phyloP scores from a whole-genome alignment of 2,113 vertebrate species.

The Pungitius pungitius region DNA sequence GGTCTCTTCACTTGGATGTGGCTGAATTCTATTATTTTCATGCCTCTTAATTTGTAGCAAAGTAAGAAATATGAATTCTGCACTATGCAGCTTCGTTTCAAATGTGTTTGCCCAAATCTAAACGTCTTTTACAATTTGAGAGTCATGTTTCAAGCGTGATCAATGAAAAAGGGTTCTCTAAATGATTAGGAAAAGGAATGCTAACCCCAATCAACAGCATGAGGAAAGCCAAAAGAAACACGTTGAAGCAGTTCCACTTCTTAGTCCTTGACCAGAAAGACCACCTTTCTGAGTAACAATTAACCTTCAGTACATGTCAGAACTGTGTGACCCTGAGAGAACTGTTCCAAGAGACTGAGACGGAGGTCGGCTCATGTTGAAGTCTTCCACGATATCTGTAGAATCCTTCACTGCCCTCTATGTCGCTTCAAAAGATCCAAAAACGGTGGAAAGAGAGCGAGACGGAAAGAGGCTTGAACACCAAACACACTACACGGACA shows the following conservation, averaged over 20 bases:
- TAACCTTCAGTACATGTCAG: constrained; percentile 35
- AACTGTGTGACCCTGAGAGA: constrained; percentile 29
- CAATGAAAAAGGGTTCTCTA: constrained; percentile 11
- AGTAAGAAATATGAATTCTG: constrained; percentile 24
- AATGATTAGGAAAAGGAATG: constrained; percentile 31
- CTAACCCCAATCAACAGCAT: constrained; percentile 10
- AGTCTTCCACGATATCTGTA: constrained; percentile 32
- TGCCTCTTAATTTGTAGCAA: constrained; percentile 26
- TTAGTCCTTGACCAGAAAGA: constrained; percentile 33
- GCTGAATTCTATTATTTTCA: constrained; percentile 41
- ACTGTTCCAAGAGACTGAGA: constrained; percentile 25
- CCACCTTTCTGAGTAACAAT: constrained; percentile 51
- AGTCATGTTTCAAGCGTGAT: neutral
- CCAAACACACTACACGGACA: constrained; percentile 52
- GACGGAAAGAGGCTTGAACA: constrained; percentile 56
- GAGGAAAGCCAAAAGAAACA: constrained; percentile 33
- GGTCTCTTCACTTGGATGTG: constrained; percentile 45
- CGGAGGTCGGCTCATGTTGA: constrained; percentile 39
- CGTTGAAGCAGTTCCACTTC: constrained; percentile 19
- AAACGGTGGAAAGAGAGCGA: constrained; percentile 42
- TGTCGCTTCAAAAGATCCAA: constrained; percentile 44
- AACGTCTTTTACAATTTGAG: neutral
- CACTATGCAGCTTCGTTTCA: neutral
- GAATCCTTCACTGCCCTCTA: constrained; percentile 42
- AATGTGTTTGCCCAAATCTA: constrained; percentile 28